phyloP scores from a whole-genome alignment of 2,888 invertebrate species.

The Hypsopygia costalis region DNA sequence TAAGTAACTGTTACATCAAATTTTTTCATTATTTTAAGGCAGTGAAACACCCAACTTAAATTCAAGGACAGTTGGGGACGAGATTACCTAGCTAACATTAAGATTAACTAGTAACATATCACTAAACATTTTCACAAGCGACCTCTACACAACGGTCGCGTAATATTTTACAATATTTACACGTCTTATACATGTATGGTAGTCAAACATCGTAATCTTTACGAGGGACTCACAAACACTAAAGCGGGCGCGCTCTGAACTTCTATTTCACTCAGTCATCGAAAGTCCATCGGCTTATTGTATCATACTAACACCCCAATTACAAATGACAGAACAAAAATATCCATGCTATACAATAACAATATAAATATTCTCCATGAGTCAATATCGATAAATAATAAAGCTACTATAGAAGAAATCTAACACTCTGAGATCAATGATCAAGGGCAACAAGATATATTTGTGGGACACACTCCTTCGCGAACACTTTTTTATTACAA shows the following conservation, averaged over 20 bases:
- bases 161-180: constrained; percentile 78
- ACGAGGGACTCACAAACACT: constrained; percentile 53
- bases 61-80: constrained; percentile 77
- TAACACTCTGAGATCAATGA: constrained; percentile 66
- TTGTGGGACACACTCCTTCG: constrained; percentile 45
- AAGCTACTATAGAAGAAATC: constrained; percentile 68
- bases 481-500: constrained; percentile 33
- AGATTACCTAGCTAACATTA: constrained; percentile 79
- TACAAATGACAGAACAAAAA: constrained; percentile 66
- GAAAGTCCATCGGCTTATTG: constrained; percentile 77
- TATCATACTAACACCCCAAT: constrained; percentile 67
- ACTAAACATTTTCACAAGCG: constrained; percentile 76
- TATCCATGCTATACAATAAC: constrained; percentile 71
- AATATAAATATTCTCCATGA: constrained; percentile 67
- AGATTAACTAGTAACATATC: constrained; percentile 70
- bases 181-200: constrained; percentile 67
- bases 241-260: constrained; percentile 61
- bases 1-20: constrained; percentile 71
- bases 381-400: constrained; percentile 66
- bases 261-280: constrained; percentile 65
- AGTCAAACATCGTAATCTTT: constrained; percentile 45
- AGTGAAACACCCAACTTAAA: constrained; percentile 80
- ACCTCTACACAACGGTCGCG: constrained; percentile 71
- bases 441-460: constrained; percentile 56
- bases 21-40: constrained; percentile 72